phyloP scores from a whole-genome alignment of 1,140 invertebrate species.

The Wasmannia auropunctata region DNA sequence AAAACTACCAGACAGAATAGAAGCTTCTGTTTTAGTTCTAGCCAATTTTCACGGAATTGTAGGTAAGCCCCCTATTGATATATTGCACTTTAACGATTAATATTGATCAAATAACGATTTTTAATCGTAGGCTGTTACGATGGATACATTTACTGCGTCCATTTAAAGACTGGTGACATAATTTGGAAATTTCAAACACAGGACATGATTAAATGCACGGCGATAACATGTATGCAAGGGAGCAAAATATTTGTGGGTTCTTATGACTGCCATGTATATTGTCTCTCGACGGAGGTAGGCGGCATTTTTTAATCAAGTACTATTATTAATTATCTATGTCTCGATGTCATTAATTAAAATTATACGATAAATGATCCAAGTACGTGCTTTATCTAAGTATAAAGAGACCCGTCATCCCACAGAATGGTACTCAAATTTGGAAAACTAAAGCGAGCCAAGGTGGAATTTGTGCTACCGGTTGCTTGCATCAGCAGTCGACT shows the following conservation, averaged over 20 bases:
- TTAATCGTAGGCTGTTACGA: constrained; percentile 88
- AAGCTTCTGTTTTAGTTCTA: constrained; percentile 84
- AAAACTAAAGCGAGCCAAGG: constrained; percentile 82
- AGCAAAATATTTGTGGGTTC: constrained; percentile 88
- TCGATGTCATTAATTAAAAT: constrained; percentile 6
- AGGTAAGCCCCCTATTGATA: constrained; percentile 64
- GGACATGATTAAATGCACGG: constrained; percentile 89
- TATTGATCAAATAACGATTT: neutral
- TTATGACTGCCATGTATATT: constrained; percentile 89
- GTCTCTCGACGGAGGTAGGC: constrained; percentile 86
- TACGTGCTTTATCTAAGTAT: neutral
- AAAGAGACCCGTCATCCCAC: constrained; percentile 33
- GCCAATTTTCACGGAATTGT: constrained; percentile 79
- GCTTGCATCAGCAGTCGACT: constrained; percentile 82
- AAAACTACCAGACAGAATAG: constrained; percentile 85
- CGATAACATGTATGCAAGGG: constrained; percentile 81
- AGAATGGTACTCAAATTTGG: constrained; percentile 84
- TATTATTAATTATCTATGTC: neutral
- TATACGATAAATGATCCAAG: constrained; percentile 21
- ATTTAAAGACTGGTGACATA: constrained; percentile 85
- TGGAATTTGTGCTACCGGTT: constrained; percentile 88
- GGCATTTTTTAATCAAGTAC: constrained; percentile 20
- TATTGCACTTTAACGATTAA: neutral
- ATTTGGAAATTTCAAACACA: constrained; percentile 88
- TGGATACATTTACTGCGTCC: constrained; percentile 88